Evolutionary conservation across 2,797 vertebrate genomes (phyloP), one percentile per base, ranked within the genome.

Genomic region (Takifugu rubripes): DNA sequence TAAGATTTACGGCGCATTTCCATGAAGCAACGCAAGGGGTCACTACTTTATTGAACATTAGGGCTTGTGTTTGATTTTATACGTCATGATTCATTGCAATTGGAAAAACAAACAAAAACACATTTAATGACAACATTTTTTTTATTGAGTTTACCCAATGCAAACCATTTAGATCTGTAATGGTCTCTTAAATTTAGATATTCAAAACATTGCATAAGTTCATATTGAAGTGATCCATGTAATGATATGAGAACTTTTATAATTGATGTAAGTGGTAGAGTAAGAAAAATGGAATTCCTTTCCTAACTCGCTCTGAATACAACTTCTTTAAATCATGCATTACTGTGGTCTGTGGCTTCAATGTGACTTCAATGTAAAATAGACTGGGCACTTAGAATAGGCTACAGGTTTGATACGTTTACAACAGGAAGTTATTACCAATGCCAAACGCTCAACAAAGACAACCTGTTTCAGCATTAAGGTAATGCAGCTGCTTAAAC

Each of bases 201-300:
- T 81, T 75, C 78, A 78, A 56, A 80, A 82, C 80, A 83, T 89
- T 90, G 89, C 89, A 90, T 90, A 90, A 90, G 81, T 83, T 87
- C 84, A 74, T 84, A 85, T 66, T 82, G 78, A 80, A 68, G 83
- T 88, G 84, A 84, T 79, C 65, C 58, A 80, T 65, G 63, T 81
- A 74, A 82, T 86, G 87, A 88, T 88, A 88, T 82, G 78, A 85
- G 58, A 86, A 85, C 68, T 67, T 66, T 81, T 78, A 62, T 83
- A 21, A 59, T 66, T 50, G 61, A 81, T 68, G 73, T 69, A 71
- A 74, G 56, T 76, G 63, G 69, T 78, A 72, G 72, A 75, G 52
- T 46, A 17, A 82, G 76, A 65, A 77, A 60, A 80, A 78, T 74
- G 69, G 76, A 64, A 78, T 83, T 78, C 6, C 11, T 14, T 40